Base-by-base conservation (phyloP, 1,140 invertebrate species). In the Macrobrachium nipponense region DNA sequence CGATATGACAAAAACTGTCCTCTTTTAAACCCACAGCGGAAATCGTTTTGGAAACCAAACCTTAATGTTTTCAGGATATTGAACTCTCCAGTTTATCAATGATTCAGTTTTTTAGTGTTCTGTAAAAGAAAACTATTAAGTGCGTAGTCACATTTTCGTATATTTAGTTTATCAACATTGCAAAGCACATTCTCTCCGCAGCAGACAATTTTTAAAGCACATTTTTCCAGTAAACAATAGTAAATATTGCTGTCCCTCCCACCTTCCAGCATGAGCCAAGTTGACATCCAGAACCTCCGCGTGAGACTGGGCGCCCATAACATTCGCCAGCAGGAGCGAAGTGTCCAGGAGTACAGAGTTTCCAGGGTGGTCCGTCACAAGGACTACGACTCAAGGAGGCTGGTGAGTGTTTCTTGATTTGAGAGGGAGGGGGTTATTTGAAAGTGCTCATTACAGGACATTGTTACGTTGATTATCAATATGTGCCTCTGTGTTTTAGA, bases 301-400 rank as follows among this genome's bases (percentile, higher is more conserved):
- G 95, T 96, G 2, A 93, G 95, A 81, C 92, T 97, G 15, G 96
- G 96, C 0, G 96, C 97, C 90, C 93, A 97, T 90, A 95, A 97
- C 88, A 96, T 97, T 23, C 94, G 0, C 93, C 93, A 89, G 92
- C 92, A 36, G 18, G 90, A 90, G 62, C 78, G 73, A 12, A 68
- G 73, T 0, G 27, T 80, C 12, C 82, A 82, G 36, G 88, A 84
- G 20, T 80, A 85, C 79, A 89, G 81, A 68, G 95, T 96, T 14
- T 96, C 95, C 89, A 93, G 95, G 82, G 94, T 97, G 0, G 96
- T 97, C 27, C 93, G 96, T 64, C 96, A 97, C 90, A 93, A 95
- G 89, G 95, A 95, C 23, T 97, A 97, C 89, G 95, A 97, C 89
- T 94, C 95, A 84, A 94, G 95, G 88, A 96, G 95, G 20, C 91